A percentile compares a stretch with the other conserved stretches of the same genome.
Evolutionary conservation across 2,888 invertebrate genomes (phyloP).

Genomic region (Tetragonisca angustula): DNA sequence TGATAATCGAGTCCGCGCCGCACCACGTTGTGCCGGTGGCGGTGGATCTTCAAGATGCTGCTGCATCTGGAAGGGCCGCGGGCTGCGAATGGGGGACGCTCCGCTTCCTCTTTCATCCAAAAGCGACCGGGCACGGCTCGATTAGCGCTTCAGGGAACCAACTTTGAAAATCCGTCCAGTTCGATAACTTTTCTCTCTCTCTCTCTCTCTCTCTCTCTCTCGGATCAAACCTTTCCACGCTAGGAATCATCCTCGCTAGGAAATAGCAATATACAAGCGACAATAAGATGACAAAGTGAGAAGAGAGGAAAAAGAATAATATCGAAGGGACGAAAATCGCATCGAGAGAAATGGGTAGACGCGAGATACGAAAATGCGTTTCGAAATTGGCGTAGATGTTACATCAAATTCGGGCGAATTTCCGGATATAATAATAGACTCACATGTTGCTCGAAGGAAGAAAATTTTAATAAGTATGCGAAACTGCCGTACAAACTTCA

Average conservation of each 20-base stretch:
- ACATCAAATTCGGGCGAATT: slow-evolving; percentile 25
- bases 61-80: slow-evolving; percentile 36
- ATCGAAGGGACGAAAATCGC: slow-evolving; percentile 14
- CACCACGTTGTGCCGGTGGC: not conserved
- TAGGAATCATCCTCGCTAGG: not conserved
- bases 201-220: not conserved
- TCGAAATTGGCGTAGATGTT: slow-evolving; percentile 66
- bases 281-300: slow-evolving; percentile 2
- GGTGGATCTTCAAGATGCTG: slow-evolving; percentile 54
- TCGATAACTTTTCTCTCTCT: slow-evolving; percentile 58
- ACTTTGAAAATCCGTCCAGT: slow-evolving; percentile 64
- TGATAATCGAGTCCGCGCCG: slow-evolving; percentile 59
- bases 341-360: slow-evolving; percentile 12
- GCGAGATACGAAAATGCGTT: slow-evolving; percentile 42
- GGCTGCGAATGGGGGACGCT: slow-evolving; percentile 25
- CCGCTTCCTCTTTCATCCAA: slow-evolving; percentile 59
- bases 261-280: not conserved
- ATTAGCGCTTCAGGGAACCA: slow-evolving; percentile 63
- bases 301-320: not conserved
- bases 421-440: no score
- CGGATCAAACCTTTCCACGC: slow-evolving; percentile 42
- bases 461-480: not conserved
- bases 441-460: not conserved
- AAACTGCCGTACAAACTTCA: not conserved
- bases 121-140: slow-evolving; percentile 57